Evolutionary conservation across 1,140 invertebrate genomes (phyloP), one percentile per base, ranked within the genome.

Genomic region (Saccostrea cuccullata): DNA sequence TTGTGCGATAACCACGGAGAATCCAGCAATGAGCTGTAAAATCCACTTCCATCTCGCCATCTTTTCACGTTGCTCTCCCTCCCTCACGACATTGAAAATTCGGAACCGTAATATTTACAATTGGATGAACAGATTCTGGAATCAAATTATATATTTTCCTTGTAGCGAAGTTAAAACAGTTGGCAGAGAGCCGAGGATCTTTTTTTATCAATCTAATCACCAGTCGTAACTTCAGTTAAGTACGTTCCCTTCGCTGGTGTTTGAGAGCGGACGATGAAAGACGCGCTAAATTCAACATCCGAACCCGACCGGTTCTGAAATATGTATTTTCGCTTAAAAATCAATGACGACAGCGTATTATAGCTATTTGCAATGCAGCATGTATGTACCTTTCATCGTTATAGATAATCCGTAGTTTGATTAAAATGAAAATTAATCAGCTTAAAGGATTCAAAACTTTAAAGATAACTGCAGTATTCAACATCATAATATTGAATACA

Each of bases 111-210:
- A 77, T 77, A 77, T 30, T 30, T 77, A 77, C 70, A 77, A 77
- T 77, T 77, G 70, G 26, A 77, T 77, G 70, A 77, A 26, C 70
- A 30, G 70, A 12, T 77, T 36, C 26, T 36, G 70, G 70, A 77
- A 77, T 30, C 70, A 77, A 77, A 77, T 77, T 36, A 77, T 77
- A 77, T 77, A 77, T 77, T 77, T 77, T 77, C 70, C 70, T 77
- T 26, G 26, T 30, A 77, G 70, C 70, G 15, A 77, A 77, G 23
- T 77, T 40, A 77, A 77, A 77, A 36, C 70, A 77, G 23, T 77
- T 77, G 70, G 70, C 70, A 77, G 70, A 36, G 26, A 77, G 70
- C 70, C 70, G 70, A 36, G 70, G 13, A 36, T 26, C 70, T 77
- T 47, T 47, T 47, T 47, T 77, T 77, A 77, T 77, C 70, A 77